Base-by-base conservation (phyloP, 2,888 invertebrate species). In the Lapara coniferarum region DNA sequence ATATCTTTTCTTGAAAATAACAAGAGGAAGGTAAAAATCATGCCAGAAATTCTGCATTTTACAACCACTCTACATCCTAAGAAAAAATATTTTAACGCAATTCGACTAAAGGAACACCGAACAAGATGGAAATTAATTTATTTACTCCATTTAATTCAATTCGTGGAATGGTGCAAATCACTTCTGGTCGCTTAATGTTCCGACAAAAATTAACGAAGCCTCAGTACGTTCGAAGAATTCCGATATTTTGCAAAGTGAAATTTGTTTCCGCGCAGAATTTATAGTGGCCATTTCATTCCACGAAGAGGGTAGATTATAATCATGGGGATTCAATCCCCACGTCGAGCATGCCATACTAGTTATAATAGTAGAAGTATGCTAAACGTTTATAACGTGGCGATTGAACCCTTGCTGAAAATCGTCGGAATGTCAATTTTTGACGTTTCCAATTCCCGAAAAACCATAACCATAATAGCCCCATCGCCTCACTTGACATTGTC, bases 101-200 rank as follows among this genome's bases (percentile, higher is more conserved):
- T 83, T 84, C 81, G 77, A 78, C 75, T 74, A 37, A 37, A 37
- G 37, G 73, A 71, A 63, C 56, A 52, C 69, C 69, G 71, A 74
- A 77, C 74, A 73, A 72, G 71, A 74, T 78, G 71, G 74, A 75
- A 79, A 77, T 82, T 80, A 80, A 84, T 84, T 82, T 81, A 81
- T 83, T 85, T 84, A 78, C 79, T 76, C 74, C 77, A 75, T 74
- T 76, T 76, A 77, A 79, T 78, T 79, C 76, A 78, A 80, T 80
- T 78, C 74, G 70, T 59, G 58, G 69, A 73, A 70, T 77, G 69
- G 76, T n/a, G 73, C 73, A 78, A 76, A 79, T 68, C 76, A 73
- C 71, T 73, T 73, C 69, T 72, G 71, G 72, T 71, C 71, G 66
- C 73, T 67, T 70, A 67, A 72, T 76, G 71, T 76, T 80, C 74